Percentiles rank a stretch among this genome's conserved stretches.
Conservation (phyloP, 2,888 invertebrate genomes). For the Meloe dianella region DNA sequence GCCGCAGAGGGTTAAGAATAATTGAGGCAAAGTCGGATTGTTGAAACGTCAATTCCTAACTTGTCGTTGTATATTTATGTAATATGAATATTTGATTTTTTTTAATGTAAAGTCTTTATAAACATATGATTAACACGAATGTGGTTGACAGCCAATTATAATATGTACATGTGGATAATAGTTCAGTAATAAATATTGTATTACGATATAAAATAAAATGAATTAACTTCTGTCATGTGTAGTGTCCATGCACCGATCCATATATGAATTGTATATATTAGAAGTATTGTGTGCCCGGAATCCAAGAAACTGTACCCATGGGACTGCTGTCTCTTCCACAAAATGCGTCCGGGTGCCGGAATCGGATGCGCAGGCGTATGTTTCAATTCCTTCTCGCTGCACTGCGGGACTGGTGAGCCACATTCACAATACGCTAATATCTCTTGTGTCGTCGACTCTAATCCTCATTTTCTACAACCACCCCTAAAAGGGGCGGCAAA, state of each 20-base stretch:
- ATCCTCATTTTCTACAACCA: constrained; percentile 15
- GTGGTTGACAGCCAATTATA: no score
- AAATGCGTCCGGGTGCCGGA: constrained; percentile 46
- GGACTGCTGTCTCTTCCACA: constrained; percentile 51
- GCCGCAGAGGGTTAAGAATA: background rate
- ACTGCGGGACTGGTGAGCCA: constrained; percentile 51
- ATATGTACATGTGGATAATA: background rate
- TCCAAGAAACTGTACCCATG: constrained; percentile 53
- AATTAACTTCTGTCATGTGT: background rate
- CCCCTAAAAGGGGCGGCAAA: constrained; percentile 6
- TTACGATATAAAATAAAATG: background rate
- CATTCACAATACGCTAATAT: constrained; percentile 49
- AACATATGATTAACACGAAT: background rate
- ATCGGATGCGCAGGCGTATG: constrained; percentile 44
- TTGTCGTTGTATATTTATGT: constrained; percentile 14
- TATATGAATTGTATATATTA: constrained; percentile 51
- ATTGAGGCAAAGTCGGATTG: background rate
- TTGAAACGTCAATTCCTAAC: background rate
- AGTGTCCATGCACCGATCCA: constrained; percentile 14
- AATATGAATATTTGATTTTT: constrained; percentile 28
- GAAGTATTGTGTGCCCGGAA: constrained; percentile 49
- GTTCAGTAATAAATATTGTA: background rate
- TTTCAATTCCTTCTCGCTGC: constrained; percentile 48
- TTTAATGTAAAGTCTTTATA: constrained; percentile 19
- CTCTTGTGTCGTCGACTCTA: constrained; percentile 32